Percentiles rank a stretch among this genome's conserved stretches.
These are phyloP conservation scores for Tetranychus cinnabarinus DNA, from an alignment of 1,140 invertebrate genomes.

Conservation along the genomic window DNA sequence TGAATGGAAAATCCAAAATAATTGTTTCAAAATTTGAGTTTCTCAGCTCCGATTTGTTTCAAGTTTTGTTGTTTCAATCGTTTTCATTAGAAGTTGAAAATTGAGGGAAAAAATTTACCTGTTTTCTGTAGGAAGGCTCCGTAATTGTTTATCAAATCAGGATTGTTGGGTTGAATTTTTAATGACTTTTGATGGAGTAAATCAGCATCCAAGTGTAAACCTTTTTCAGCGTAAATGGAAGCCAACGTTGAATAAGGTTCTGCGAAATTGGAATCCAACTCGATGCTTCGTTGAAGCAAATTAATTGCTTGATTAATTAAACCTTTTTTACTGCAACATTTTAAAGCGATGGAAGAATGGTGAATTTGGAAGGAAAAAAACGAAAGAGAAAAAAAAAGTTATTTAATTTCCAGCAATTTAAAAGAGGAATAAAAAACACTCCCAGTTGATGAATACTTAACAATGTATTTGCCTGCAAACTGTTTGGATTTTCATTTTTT, in stretches of 20 bases:
- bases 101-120: constrained; percentile 14
- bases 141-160: constrained; percentile 22
- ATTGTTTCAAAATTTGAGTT: too few species aligned
- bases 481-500: too few species aligned
- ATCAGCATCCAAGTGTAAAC: constrained; percentile 14
- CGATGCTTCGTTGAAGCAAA: constrained; percentile 17
- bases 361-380: neutral
- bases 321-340: constrained; percentile 17
- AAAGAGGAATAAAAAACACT: too few species aligned
- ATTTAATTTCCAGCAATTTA: too few species aligned
- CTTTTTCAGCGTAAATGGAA: constrained; percentile 15
- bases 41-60: too few species aligned
- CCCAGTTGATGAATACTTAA: too few species aligned
- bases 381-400: neutral
- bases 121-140: constrained; percentile 21
- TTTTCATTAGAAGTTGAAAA: too few species aligned
- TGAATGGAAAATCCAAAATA: too few species aligned
- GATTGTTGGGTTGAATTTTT: constrained; percentile 14
- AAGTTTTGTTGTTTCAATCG: too few species aligned
- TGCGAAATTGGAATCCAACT: constrained; percentile 17
- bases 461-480: too few species aligned
- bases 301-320: constrained; percentile 14
- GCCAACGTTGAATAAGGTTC: constrained; percentile 19
- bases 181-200: constrained; percentile 17
- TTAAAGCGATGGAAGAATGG: neutral